Evolutionary conservation across 2,888 invertebrate genomes (phyloP), one percentile per base, ranked within the genome.

Genomic region (Brachylomia viminalis): DNA sequence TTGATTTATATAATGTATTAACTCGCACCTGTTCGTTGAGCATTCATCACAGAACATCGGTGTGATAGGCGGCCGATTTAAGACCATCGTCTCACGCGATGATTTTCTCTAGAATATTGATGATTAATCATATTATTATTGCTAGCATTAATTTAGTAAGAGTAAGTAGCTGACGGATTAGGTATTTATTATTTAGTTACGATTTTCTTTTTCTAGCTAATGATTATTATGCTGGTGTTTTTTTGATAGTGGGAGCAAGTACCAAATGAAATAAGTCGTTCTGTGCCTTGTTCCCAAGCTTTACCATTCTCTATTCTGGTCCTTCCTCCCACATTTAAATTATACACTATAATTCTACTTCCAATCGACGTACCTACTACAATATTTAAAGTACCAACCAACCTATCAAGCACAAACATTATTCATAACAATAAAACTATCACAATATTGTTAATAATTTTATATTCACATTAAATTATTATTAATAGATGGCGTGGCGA

Each of bases 61-160:
- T 77, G 80, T 77, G 72, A 83, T 59, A 69, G 65, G 27, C 71
- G 33, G 72, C 65, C 80, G 42, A 66, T 70, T 58, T 68, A 64
- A 72, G 54, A 72, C 30, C 72, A 13, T 52, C 67, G 69, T 74
- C 72, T 58, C 90, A 91, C 90, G 90, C 90, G 87, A 91, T 84
- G 42, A 81, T 86, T 85, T 90, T 85, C 84, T 83, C 85, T 83
- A 47, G 75, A 73, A 76, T 75, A 86, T 83, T 85, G 84, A 83
- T 81, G 33, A 67, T 54, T 67, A 38, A 38, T 87, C 75, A 71
- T 76, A 87, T 86, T 80, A 89, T 90, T 91, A 90, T 90, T 87
- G 88, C 47, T 80, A 17, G 20, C 23, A 27, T 42, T 71, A 2
- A 47, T 70, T 77, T 69, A 42, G 1, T 17, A 58, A 15, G 0